These are phyloP conservation scores for Carabus problematicus DNA, from an alignment of 2,888 invertebrate species.

Conservation along the genomic window DNA sequence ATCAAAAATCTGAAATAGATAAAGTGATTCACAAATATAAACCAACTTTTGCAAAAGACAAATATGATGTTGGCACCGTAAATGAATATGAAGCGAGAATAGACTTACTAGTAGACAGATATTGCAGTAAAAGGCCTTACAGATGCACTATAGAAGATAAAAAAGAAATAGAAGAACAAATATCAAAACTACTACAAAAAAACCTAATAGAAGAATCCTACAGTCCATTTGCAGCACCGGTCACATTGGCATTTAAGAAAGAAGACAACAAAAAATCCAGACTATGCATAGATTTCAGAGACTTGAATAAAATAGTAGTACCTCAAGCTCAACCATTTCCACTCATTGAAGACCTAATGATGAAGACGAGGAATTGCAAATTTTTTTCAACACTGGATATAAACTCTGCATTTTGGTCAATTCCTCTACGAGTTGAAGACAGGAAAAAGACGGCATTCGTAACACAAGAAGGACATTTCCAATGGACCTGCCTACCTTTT, in stretches of 20 bases:
- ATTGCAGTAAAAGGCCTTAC: conserved; percentile 44
- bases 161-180: conserved; percentile 44
- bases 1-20: conserved; percentile 42
- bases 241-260: conserved; percentile 47
- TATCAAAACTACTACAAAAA: conserved; percentile 45
- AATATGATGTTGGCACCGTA: too few relatives aligned
- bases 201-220: conserved; percentile 47
- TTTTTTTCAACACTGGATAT: conserved; percentile 52
- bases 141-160: conserved; percentile 43
- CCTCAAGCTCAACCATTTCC: conserved; percentile 52
- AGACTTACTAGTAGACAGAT: conserved; percentile 44
- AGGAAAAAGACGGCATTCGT: conserved; percentile 50
- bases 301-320: conserved; percentile 47
- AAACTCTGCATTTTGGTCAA: conserved; percentile 55
- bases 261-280: too few relatives aligned
- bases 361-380: conserved; percentile 51
- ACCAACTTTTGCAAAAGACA: conserved; percentile 47
- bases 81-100: conserved; percentile 48
- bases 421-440: conserved; percentile 51
- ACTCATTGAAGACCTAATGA: conserved; percentile 51
- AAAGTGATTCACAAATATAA: conserved; percentile 46
- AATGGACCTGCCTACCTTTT: conserved; percentile 46
- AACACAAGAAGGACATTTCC: too few relatives aligned
- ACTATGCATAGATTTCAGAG: too few relatives aligned
- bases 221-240: conserved; percentile 48